Evolutionary conservation across 2,113 vertebrate genomes (phyloP).

Genomic region (Amazona guildingii): DNA sequence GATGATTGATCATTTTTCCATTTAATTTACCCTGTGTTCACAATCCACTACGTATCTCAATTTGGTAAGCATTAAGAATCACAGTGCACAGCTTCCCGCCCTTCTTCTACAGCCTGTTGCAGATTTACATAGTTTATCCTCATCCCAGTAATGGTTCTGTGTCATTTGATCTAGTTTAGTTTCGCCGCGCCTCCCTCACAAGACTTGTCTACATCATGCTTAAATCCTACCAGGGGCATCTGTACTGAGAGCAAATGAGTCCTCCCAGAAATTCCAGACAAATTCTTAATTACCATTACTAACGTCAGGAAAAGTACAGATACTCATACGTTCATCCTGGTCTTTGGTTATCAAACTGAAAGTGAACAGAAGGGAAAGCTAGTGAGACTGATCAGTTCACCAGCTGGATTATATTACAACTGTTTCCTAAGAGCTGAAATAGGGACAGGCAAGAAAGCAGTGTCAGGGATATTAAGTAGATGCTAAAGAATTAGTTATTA

Average conservation of each 20-base stretch:
- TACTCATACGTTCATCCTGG: accelerated
- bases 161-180: neutral
- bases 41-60: neutral
- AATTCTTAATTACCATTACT: neutral
- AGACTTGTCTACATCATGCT: neutral
- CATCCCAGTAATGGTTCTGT: neutral
- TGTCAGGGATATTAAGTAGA: neutral
- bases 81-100: neutral
- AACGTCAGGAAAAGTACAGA: neutral
- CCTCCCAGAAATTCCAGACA: neutral
- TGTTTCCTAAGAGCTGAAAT: neutral
- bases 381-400: neutral
- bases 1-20: neutral
- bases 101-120: neutral
- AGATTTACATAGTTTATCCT: neutral
- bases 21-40: neutral
- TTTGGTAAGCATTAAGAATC: neutral
- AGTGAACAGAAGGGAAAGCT: neutral
- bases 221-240: neutral
- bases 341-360: neutral
- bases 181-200: neutral
- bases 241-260: neutral
- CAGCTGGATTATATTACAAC: neutral
- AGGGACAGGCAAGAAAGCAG: neutral
- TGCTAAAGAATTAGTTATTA: neutral